A percentile compares a stretch with the other conserved stretches of the same genome.
phyloP scores from a whole-genome alignment of 2,113 vertebrate species.

The Thinocorus orbignyianus region DNA sequence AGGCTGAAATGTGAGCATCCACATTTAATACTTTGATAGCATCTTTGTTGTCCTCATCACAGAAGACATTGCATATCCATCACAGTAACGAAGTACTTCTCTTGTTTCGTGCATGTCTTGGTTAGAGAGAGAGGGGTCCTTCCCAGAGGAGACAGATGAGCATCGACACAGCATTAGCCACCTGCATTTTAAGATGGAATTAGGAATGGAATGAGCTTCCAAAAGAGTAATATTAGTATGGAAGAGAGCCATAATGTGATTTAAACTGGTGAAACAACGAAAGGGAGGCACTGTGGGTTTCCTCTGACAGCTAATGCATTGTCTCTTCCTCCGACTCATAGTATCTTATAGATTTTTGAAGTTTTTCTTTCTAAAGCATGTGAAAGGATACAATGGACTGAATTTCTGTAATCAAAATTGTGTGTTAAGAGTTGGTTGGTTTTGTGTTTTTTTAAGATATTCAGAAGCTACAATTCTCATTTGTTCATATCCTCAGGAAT shows the following conservation, averaged over 20 bases:
- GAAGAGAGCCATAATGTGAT: slow-evolving; percentile 31
- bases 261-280: slow-evolving; percentile 37
- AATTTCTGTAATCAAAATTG: background rate
- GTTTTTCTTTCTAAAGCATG: background rate
- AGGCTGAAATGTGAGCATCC: slow-evolving; percentile 35
- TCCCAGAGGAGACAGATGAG: slow-evolving; percentile 45
- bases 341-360: background rate
- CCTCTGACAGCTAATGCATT: background rate
- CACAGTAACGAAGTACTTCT: background rate
- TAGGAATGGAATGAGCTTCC: slow-evolving; percentile 40
- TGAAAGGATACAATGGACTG: background rate
- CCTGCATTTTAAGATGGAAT: slow-evolving; percentile 50
- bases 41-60: slow-evolving; percentile 2
- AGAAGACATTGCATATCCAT: slow-evolving; percentile 27
- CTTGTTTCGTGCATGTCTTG: background rate
- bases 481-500: background rate
- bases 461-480: background rate
- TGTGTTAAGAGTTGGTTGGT: background rate
- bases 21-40: slow-evolving; percentile 12
- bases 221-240: slow-evolving; percentile 22
- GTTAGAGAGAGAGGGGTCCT: background rate
- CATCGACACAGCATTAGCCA: slow-evolving; percentile 17
- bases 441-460: background rate
- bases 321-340: background rate
- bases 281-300: slow-evolving; percentile 16